Percentiles rank a stretch among this genome's conserved stretches.
Conservation (phyloP, 2,888 invertebrate species). For the Urechis unicinctus region DNA sequence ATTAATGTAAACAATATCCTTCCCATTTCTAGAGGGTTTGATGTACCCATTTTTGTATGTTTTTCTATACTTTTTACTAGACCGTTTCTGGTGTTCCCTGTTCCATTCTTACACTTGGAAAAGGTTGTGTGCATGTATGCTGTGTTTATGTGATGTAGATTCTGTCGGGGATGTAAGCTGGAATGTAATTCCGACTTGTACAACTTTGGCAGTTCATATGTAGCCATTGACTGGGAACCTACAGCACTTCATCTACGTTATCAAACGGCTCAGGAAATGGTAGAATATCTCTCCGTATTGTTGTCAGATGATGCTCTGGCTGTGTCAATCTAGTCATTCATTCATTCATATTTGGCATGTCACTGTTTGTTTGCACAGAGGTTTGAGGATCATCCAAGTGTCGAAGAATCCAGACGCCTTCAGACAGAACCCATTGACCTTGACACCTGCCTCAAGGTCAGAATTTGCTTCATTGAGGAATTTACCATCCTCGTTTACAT, state of each 20-base stretch:
- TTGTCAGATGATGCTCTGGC: neutral
- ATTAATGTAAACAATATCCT: neutral
- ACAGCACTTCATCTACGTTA: conserved; percentile 86
- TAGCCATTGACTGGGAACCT: conserved; percentile 92
- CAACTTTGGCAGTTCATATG: conserved; percentile 50
- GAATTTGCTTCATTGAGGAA: neutral
- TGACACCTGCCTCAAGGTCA: conserved; percentile 63
- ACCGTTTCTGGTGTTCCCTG: neutral
- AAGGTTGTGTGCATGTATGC: no score
- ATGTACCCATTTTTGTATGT: neutral
- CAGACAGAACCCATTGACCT: conserved; percentile 79
- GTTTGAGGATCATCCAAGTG: conserved; percentile 70
- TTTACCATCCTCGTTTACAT: neutral
- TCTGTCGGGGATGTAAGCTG: conserved; percentile 80
- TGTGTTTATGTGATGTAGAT: conserved; percentile 50
- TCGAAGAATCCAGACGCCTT: conserved; percentile 63
- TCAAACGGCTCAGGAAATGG: conserved; percentile 70
- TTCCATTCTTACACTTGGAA: no score
- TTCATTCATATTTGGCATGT: no score
- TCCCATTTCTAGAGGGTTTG: neutral
- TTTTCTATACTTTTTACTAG: neutral
- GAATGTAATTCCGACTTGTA: conserved; percentile 58
- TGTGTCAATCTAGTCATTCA: no score
- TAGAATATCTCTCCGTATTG: conserved; percentile 20
- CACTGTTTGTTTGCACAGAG: conserved; percentile 57